Evolutionary conservation across 2,113 vertebrate genomes (phyloP), one percentile per base, ranked within the genome.

Genomic region (Mesitornis unicolor): DNA sequence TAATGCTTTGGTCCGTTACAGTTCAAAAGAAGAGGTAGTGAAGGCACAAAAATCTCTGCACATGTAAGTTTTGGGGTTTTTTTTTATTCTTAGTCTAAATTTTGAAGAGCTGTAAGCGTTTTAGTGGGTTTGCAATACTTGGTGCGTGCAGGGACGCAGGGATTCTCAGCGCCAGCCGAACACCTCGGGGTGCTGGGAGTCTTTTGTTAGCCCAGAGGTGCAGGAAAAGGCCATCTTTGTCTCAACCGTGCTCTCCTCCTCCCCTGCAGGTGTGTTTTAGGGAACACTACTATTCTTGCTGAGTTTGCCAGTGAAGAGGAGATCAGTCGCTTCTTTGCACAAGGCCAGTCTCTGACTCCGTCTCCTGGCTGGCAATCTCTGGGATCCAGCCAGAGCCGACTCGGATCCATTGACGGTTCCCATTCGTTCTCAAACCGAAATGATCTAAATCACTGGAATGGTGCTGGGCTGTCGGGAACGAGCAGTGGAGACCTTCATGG

Each of bases 281-380:
- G 99, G 98, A 99, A 99, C 99, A 99, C 99, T 98, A 99, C 99
- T 97, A 99, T 99, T 98, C 99, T 99, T 97, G 99, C 99, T 93
- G 99, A 99, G 98, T 99, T 99, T 98, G 99, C 99, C 98, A 99
- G 99, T 97, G 99, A 99, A 98, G 99, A 99, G 99, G 99, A 99
- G 99, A 99, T 99, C 96, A 99, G 98, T 98, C 99, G 99, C 98
- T 99, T 99, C 99, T 99, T 99, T 99, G 99, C 99, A 99, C 99
- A 99, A 99, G 99, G 99, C 98, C 99, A 99, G 99, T 99, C 99
- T 95, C 97, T 99, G 98, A 98, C 99, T 96, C 98, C 99, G 96
- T 99, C 99, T 98, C 98, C 99, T 35, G 95, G 98, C 98, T 99
- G 99, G 99, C 99, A 99, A 89, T 97, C 99, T 95, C 98, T 99